Conservation (phyloP, 1,140 invertebrate species). For the Saccostrea echinata region DNA sequence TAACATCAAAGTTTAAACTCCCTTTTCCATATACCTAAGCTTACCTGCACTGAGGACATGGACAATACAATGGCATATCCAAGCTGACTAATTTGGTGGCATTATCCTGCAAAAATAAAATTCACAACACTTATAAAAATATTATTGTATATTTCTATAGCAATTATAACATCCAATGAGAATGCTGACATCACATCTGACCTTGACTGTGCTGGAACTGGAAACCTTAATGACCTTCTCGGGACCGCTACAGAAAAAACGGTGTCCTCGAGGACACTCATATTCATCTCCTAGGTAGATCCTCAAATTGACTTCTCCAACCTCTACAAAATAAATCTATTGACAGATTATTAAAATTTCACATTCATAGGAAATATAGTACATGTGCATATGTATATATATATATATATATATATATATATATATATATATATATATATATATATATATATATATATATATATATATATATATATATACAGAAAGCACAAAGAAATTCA, state of each 20-base stretch:
- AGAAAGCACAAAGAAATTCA: too few species aligned
- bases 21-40: too few species aligned
- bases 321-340: slow-evolving; percentile 69
- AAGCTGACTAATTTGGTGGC: slow-evolving; percentile 89
- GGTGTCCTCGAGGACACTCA: slow-evolving; percentile 96
- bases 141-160: not conserved
- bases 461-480: too few species aligned
- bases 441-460: too few species aligned
- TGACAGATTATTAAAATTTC: too few species aligned
- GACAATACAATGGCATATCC: slow-evolving; percentile 95
- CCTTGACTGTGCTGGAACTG: slow-evolving; percentile 87
- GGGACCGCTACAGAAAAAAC: slow-evolving; percentile 95
- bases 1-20: too few species aligned
- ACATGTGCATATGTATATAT: too few species aligned
- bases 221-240: slow-evolving; percentile 91
- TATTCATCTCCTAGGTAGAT: slow-evolving; percentile 98
- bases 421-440: too few species aligned
- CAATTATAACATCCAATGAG: not conserved
- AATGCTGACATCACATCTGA: slow-evolving; percentile 59
- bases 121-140: not conserved
- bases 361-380: not conserved
- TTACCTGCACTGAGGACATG: slow-evolving; percentile 90
- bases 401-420: too few species aligned
- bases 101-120: slow-evolving; percentile 83
- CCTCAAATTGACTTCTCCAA: slow-evolving; percentile 89